These are phyloP conservation scores for Cyprinella venusta DNA, from an alignment of 2,797 vertebrate genomes.

Conservation along the genomic window DNA sequence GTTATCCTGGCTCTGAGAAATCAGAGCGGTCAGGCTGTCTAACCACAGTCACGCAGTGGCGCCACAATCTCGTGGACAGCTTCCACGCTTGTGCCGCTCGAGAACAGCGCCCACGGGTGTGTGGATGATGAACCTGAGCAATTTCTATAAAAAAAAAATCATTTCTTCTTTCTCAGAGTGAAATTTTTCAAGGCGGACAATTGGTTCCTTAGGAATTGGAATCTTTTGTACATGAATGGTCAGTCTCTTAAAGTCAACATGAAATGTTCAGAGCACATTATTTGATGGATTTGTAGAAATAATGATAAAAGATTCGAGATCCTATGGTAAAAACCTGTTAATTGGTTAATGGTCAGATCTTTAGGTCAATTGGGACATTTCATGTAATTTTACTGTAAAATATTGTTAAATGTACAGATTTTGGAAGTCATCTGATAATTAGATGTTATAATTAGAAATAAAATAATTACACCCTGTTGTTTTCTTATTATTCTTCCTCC, in stretches of 20 bases:
- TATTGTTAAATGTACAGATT: background rate
- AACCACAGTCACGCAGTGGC: slow-evolving; percentile 78
- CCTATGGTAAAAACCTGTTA: background rate
- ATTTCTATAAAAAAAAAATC: background rate
- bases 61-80: slow-evolving; percentile 71
- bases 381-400: background rate
- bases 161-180: background rate
- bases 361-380: no score
- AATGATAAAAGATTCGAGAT: no score
- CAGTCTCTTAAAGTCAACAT: background rate
- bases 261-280: background rate
- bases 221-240: background rate
- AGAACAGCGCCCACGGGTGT: background rate
- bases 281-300: background rate
- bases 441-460: no score
- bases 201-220: no score
- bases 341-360: background rate
- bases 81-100: slow-evolving; percentile 61
- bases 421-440: background rate
- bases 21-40: slow-evolving; percentile 76
- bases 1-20: slow-evolving; percentile 71
- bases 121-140: background rate
- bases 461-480: background rate
- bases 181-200: background rate
- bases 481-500: background rate